Evolutionary conservation across 1,140 invertebrate genomes (phyloP), one percentile per base, ranked within the genome.

Genomic region (Drosophila obscura): DNA sequence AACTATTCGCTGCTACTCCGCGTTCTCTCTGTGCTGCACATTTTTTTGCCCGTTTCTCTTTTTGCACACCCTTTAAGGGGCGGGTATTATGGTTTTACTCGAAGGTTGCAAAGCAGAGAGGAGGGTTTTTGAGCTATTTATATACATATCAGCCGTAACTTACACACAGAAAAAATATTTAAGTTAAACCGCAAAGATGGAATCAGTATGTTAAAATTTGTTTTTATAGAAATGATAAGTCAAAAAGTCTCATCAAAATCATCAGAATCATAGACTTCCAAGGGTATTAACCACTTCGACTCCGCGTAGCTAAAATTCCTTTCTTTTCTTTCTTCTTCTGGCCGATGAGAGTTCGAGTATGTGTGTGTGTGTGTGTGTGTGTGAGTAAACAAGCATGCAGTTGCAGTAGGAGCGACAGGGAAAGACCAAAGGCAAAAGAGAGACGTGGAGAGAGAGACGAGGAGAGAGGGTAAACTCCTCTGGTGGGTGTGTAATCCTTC

Each of bases 11-110:
- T 68, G 50, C 66, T 44, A 61, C 62, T 58, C 53, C 76, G 43
- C 59, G 78, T 52, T 81, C 59, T 65, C 81, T 78, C 68, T 77
- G 73, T 87, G 77, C 81, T 83, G 83, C 83, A 83, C 79, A 76
- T 79, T 85, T 79, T 56, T 73, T 69, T 64, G 26, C n/a, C 56
- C 55, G 60, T 60, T 58, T 56, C 44, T 13, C 11, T 39, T 39
- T 39, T 39, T 4, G 35, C 0, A 13, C 35, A 39, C 35, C 35
- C 35, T 39, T 39, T 4, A 39, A 5, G 35, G 11, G 35, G 11
- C 0, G 35, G 11, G 35, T 39, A 35, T 11, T 35, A 13, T 13
- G 35, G 35, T 5, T 13, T 19, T 41, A 15, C 15, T 48, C 15
- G 24, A 39, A 2, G 16, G 1, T 11, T 19, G 9, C 13, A 53